phyloP scores from a whole-genome alignment of 1,140 invertebrate species.

The Grapholita molesta region DNA sequence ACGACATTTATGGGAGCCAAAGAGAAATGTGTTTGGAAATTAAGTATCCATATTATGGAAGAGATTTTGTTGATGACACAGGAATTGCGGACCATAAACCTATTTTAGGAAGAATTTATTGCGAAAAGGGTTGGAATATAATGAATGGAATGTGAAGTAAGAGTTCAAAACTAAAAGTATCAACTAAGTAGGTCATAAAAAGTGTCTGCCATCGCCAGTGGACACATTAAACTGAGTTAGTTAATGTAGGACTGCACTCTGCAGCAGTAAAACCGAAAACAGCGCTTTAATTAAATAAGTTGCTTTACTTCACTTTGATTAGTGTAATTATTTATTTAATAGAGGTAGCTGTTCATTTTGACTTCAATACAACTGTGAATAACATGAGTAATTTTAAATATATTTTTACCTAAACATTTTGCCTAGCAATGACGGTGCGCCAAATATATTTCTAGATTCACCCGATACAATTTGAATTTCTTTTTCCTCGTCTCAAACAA shows the following conservation, averaged over 20 bases:
- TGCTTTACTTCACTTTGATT: not conserved
- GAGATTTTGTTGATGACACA: constrained; percentile 53
- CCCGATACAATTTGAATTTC: too few relatives aligned
- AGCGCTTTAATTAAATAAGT: constrained; percentile 12
- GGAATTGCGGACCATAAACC: constrained; percentile 54
- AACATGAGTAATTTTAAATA: too few relatives aligned
- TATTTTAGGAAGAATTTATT: constrained; percentile 57
- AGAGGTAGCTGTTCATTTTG: not conserved
- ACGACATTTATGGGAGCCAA: constrained; percentile 61
- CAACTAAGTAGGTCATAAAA: constrained; percentile 15
- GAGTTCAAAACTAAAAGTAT: constrained; percentile 19
- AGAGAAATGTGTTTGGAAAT: constrained; percentile 69
- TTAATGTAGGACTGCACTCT: constrained; percentile 14
- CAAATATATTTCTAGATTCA: too few relatives aligned
- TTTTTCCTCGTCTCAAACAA: too few relatives aligned
- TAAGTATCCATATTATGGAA: constrained; percentile 62
- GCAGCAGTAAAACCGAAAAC: not conserved
- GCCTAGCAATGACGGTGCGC: too few relatives aligned
- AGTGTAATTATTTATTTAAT: not conserved
- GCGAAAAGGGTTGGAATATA: constrained; percentile 35
- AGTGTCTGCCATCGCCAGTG: constrained; percentile 1
- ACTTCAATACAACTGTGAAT: too few relatives aligned
- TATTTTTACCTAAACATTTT: too few relatives aligned
- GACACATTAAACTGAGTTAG: constrained; percentile 8
- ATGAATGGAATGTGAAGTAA: constrained; percentile 18